phyloP scores from a whole-genome alignment of 2,888 invertebrate genomes.

The Rhynchonema sp. region DNA sequence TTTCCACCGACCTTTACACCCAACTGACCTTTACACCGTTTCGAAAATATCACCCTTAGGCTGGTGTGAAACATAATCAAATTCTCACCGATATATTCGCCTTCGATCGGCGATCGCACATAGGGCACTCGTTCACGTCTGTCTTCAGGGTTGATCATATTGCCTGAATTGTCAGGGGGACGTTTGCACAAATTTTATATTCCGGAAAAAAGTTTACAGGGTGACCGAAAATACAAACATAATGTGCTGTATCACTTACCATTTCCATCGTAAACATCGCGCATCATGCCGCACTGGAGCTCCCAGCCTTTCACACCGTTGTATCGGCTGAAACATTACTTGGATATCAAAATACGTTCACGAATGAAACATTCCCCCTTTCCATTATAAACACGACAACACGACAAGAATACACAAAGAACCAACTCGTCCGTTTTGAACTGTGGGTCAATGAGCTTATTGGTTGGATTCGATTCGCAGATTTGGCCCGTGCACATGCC shows the following conservation, averaged over 20 bases:
- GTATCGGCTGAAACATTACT: constrained; percentile 16
- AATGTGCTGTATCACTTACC: no score
- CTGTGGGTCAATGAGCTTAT: constrained; percentile 17
- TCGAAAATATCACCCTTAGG: no score
- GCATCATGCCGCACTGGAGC: constrained; percentile 12
- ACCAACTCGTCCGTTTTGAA: constrained; percentile 20
- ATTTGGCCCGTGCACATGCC: constrained; percentile 28
- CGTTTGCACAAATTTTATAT: no score
- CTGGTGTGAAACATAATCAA: no score
- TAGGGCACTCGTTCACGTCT: constrained; percentile 11
- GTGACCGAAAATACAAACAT: no score
- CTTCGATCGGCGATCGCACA: constrained; percentile 20
- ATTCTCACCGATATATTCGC: constrained; percentile 13
- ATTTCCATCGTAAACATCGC: neutral
- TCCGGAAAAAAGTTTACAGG: no score
- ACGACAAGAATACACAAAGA: no score
- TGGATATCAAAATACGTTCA: no score
- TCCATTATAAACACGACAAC: no score
- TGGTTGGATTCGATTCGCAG: constrained; percentile 23
- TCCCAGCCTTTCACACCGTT: constrained; percentile 25
- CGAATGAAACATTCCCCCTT: no score
- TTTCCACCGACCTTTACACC: no score
- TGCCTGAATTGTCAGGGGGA: neutral
- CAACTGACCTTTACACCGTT: no score
- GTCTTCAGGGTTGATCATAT: constrained; percentile 6